phyloP scores from a whole-genome alignment of 2,888 invertebrate species.

The Drosophila pseudotakahashii region DNA sequence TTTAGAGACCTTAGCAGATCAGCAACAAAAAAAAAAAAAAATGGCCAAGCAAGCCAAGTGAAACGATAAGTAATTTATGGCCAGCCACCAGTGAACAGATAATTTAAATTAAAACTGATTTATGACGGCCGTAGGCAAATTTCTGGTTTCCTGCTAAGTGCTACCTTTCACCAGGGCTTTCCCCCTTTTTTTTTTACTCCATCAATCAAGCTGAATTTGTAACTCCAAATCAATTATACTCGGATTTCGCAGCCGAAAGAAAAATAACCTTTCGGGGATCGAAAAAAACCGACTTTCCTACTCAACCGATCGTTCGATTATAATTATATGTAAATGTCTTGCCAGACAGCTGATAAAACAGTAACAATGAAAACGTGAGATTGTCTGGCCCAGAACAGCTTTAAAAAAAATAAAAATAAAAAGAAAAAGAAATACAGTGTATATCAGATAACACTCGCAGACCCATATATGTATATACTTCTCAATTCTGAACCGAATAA shows the following conservation, averaged over 20 bases:
- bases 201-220: slow-evolving; percentile 15
- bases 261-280: neutral
- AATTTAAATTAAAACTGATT: slow-evolving; percentile 30
- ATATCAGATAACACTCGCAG: slow-evolving; percentile 10
- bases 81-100: slow-evolving; percentile 5
- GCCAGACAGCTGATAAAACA: slow-evolving; percentile 36
- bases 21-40: slow-evolving; percentile 2
- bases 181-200: neutral
- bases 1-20: slow-evolving; percentile 6
- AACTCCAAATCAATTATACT: slow-evolving; percentile 13
- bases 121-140: slow-evolving; percentile 23
- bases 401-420: neutral
- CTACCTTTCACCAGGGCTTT: slow-evolving; percentile 18
- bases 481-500: neutral
- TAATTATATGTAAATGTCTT: slow-evolving; percentile 10
- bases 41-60: neutral
- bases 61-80: slow-evolving; percentile 33
- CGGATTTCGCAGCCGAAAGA: slow-evolving; percentile 1
- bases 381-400: slow-evolving; percentile 14
- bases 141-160: slow-evolving; percentile 7
- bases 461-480: neutral
- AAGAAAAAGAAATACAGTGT: neutral
- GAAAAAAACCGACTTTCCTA: neutral
- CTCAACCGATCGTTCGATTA: neutral
- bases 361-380: slow-evolving; percentile 25